phyloP scores from a whole-genome alignment of 92 coral and sea anemone genomes.

The Palythoa grandiflora region DNA sequence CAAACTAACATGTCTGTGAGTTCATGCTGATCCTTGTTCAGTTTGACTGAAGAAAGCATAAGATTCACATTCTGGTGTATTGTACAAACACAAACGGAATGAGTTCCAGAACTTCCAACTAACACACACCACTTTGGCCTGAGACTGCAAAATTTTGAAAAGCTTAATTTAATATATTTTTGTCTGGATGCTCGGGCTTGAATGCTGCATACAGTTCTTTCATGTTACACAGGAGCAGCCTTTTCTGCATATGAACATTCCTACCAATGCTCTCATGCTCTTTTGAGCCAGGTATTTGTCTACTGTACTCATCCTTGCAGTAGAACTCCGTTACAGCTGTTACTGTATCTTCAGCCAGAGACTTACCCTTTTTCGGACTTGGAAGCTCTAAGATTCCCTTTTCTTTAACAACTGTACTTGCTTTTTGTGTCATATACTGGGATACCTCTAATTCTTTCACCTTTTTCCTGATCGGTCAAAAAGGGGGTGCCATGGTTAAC shows the following conservation, averaged over 20 bases:
- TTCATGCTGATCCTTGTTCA: background rate
- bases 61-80: conserved; percentile 25
- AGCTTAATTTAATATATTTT: conserved; percentile 10
- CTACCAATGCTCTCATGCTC: conserved; percentile 5
- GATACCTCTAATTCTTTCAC: background rate
- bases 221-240: conserved; percentile 16
- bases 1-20: conserved; percentile 31
- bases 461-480: background rate
- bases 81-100: conserved; percentile 25
- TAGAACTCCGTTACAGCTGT: background rate
- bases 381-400: background rate
- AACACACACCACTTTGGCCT: conserved; percentile 29
- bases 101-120: conserved; percentile 21
- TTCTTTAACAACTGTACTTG: background rate
- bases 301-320: background rate
- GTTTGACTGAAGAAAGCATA: conserved; percentile 7
- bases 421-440: background rate
- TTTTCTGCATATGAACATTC: conserved; percentile 14
- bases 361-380: background rate
- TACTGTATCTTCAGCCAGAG: background rate
- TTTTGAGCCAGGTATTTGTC: background rate
- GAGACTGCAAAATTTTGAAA: conserved; percentile 35
- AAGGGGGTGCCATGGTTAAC: background rate
- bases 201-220: conserved; percentile 30
- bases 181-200: background rate